Evolutionary conservation across 2,888 invertebrate species (phyloP).

Genomic region (Caenorhabditis zanzibari): DNA sequence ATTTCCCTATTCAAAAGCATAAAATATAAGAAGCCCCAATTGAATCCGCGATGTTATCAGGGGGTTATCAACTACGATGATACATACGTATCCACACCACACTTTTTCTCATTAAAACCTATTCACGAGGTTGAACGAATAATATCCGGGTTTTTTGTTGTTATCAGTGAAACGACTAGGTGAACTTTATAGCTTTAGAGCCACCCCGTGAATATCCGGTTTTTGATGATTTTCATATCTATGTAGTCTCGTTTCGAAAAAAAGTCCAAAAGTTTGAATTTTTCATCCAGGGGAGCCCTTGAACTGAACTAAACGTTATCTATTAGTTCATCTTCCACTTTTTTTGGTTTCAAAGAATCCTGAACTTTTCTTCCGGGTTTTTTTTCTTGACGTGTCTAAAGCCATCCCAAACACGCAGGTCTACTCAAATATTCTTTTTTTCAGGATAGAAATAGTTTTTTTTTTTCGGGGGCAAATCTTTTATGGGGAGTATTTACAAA

Average conservation of each 20-base stretch:
- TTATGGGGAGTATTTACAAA: background rate
- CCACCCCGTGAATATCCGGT: conserved; percentile 26
- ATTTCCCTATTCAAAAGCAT: conserved; percentile 16
- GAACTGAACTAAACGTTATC: background rate
- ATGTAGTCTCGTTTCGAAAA: background rate
- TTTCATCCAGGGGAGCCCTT: background rate
- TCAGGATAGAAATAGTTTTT: conserved; percentile 1
- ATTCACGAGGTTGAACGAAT: conserved; percentile 29
- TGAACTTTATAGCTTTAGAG: background rate
- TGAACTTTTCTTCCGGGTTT: conserved; percentile 6
- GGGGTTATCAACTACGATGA: conserved; percentile 9
- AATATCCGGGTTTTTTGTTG: conserved; percentile 37
- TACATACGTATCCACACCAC: background rate
- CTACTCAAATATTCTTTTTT: conserved; percentile 18
- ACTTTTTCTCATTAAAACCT: conserved; percentile 25
- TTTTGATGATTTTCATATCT: background rate
- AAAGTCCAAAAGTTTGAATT: conserved; percentile 12
- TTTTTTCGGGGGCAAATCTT: background rate
- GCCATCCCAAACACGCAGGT: conserved; percentile 25
- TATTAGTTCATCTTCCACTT: background rate
- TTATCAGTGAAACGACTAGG: conserved; percentile 9
- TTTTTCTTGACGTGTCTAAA: background rate
- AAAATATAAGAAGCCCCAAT: conserved; percentile 31
- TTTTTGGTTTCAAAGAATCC: background rate
- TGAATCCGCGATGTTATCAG: conserved; percentile 26